Base-by-base conservation (phyloP, 2,888 invertebrate genomes). In the Meteorus colon region DNA sequence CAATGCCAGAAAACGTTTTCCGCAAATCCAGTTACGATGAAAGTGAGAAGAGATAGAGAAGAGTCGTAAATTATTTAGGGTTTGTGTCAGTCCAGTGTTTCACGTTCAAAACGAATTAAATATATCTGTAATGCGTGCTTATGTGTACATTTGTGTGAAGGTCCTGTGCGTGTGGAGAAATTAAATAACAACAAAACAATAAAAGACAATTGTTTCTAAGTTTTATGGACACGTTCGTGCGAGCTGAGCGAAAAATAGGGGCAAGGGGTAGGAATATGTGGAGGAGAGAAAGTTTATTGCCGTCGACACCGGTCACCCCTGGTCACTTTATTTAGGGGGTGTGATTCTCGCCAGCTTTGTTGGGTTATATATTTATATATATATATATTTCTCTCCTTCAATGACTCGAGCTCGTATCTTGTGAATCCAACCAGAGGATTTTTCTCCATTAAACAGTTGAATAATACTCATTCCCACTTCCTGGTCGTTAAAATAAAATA, bases 151-250 rank as follows among this genome's bases (percentile, higher is more conserved):
- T 63, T 79, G 67, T 76, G 76, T 4, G 4, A 1, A 2, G 16
- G 68, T 78, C 75, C 79, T 80, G 72, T 78, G 70, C 63, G 60
- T 80, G 81, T 84, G 87, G 81, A 85, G 85, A 89, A 89, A 89
- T 89, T 89, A 89, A 89, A 89, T 89, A 89, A 88, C 88, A 89
- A 89, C 88, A 89, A 89, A 89, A 89, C 89, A 87, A 89, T 89
- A 89, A 89, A 89, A 87, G 89, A 88, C 89, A 89, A 89, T 89
- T 89, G 89, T 89, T 89, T 87, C 88, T 88, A 88, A 89, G 89
- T 89, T 89, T 89, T 89, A 89, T 87, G 89, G 84, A 75, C 60
- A 69, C 34, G 63, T 37, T 59, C 62, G 69, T 59, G 65, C 68
- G 68, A 74, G 69, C 34, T 73, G 75, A 76, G 74, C 63, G 77